Evolutionary conservation across 1,140 invertebrate species (phyloP).

Genomic region (Odontomachus brunneus): DNA sequence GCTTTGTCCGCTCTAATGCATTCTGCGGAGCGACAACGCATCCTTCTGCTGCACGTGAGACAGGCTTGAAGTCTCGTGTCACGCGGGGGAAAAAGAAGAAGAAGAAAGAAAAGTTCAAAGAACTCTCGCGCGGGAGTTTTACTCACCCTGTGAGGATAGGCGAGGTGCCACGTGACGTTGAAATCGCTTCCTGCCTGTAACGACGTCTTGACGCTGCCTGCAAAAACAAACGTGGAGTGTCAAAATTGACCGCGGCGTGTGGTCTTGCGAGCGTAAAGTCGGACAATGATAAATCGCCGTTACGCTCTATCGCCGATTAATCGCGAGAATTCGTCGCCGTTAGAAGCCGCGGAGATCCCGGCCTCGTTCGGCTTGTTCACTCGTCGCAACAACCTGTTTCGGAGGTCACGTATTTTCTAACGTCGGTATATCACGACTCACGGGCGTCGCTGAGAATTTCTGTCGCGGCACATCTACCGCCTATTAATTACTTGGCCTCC

Average conservation of each 20-base stretch:
- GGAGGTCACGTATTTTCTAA: constrained; percentile 10
- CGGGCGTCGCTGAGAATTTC: not conserved
- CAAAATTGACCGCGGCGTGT: constrained; percentile 1
- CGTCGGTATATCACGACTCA: not conserved
- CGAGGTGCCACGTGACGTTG: constrained; percentile 97
- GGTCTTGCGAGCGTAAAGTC: not conserved
- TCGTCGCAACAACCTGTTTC: constrained; percentile 26
- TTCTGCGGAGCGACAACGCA: too few relatives aligned
- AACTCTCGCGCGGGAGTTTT: not conserved
- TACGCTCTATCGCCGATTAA: constrained; percentile 25
- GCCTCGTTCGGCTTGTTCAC: constrained; percentile 17
- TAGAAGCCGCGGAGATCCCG: not conserved
- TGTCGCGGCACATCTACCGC: not conserved
- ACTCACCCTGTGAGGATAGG: constrained; percentile 96
- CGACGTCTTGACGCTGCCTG: constrained; percentile 93
- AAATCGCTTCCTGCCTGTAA: constrained; percentile 93
- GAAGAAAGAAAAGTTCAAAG: constrained; percentile 8
- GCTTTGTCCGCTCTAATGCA: too few relatives aligned
- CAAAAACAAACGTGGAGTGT: constrained; percentile 78
- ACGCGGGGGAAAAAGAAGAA: not conserved
- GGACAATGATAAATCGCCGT: constrained; percentile 14
- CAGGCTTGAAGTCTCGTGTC: not conserved
- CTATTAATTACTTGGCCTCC: constrained; percentile 39
- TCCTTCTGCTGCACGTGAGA: not conserved
- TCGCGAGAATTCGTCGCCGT: constrained; percentile 26